Percentiles rank a stretch among this genome's conserved stretches.
phyloP scores from a whole-genome alignment of 2,888 invertebrate species.

The Copidosoma aretas region DNA sequence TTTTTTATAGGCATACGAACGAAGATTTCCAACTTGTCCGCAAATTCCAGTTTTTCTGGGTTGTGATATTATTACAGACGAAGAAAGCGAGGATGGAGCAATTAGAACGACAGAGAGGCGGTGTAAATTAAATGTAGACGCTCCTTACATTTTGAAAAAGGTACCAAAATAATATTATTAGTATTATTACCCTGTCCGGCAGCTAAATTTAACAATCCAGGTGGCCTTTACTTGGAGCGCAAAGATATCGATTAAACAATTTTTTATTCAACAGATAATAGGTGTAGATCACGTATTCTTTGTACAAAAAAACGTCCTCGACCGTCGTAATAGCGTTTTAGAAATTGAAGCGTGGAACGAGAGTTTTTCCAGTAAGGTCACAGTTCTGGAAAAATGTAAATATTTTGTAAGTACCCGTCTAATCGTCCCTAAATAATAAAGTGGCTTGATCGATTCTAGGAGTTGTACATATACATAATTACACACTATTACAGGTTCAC shows the following conservation, averaged over 20 bases:
- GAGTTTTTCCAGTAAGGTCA: constrained; percentile 83
- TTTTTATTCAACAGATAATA: constrained; percentile 72
- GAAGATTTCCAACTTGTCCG: constrained; percentile 90
- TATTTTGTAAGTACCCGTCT: constrained; percentile 75
- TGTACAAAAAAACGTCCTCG: constrained; percentile 86
- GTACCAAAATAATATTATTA: constrained; percentile 65
- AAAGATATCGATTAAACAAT: constrained; percentile 14
- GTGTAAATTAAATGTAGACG: constrained; percentile 90
- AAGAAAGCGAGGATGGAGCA: constrained; percentile 78
- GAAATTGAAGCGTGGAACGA: constrained; percentile 93
- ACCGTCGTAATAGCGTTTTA: constrained; percentile 77
- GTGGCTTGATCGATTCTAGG: background rate
- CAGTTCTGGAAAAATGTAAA: constrained; percentile 85
- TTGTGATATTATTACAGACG: constrained; percentile 81
- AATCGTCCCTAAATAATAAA: background rate
- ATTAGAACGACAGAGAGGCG: constrained; percentile 81
- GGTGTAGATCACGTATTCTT: constrained; percentile 92
- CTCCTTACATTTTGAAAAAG: constrained; percentile 93
- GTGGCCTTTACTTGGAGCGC: background rate
- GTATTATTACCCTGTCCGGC: background rate
- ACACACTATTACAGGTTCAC: constrained; percentile 72
- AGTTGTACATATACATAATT: background rate
- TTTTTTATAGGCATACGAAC: constrained; percentile 83
- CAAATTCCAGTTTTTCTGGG: constrained; percentile 94
- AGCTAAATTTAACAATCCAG: background rate